Evolutionary conservation across 2,797 vertebrate species (phyloP).

Genomic region (Melanotaenia parkinsoni): DNA sequence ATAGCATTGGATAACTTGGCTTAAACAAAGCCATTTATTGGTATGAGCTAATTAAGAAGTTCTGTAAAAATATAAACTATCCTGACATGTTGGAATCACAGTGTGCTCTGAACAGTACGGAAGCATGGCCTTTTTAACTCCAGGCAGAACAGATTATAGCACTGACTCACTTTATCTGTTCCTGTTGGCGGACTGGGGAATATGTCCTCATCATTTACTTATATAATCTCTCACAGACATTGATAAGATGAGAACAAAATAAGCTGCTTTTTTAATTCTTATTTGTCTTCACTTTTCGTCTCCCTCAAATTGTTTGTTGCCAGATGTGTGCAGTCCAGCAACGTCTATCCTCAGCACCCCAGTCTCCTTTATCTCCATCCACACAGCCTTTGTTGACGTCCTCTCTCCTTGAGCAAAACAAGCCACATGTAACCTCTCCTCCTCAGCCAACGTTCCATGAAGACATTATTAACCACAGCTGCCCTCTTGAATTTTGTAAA

Average conservation of each 20-base stretch:
- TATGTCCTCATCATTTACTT: constrained; percentile 30
- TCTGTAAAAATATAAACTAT: constrained; percentile 18
- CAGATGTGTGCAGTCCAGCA: constrained; percentile 37
- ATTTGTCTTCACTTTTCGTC: constrained; percentile 23
- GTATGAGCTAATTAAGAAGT: constrained; percentile 6
- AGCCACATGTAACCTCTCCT: constrained; percentile 32
- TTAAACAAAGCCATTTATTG: background rate
- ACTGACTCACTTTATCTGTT: constrained; percentile 18
- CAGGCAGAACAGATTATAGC: constrained; percentile 25
- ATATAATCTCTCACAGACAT: constrained; percentile 23
- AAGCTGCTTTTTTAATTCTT: constrained; percentile 10
- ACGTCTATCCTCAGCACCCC: constrained; percentile 17
- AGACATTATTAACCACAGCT: constrained; percentile 11
- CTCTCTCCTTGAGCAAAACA: constrained; percentile 63
- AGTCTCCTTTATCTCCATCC: constrained; percentile 37
- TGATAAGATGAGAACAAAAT: constrained; percentile 46
- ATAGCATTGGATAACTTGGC: background rate
- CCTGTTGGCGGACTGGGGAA: constrained; percentile 21
- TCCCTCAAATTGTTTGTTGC: constrained; percentile 23
- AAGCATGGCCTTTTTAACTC: constrained; percentile 27
- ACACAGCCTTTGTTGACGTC: constrained; percentile 70
- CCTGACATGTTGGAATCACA: constrained; percentile 24
- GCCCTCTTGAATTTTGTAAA: constrained; percentile 49
- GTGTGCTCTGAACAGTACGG: constrained; percentile 18
- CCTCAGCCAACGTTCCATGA: constrained; percentile 44